Evolutionary conservation across 2,888 invertebrate species (phyloP), one percentile per base, ranked within the genome.

Genomic region (Autographa pulchrina): DNA sequence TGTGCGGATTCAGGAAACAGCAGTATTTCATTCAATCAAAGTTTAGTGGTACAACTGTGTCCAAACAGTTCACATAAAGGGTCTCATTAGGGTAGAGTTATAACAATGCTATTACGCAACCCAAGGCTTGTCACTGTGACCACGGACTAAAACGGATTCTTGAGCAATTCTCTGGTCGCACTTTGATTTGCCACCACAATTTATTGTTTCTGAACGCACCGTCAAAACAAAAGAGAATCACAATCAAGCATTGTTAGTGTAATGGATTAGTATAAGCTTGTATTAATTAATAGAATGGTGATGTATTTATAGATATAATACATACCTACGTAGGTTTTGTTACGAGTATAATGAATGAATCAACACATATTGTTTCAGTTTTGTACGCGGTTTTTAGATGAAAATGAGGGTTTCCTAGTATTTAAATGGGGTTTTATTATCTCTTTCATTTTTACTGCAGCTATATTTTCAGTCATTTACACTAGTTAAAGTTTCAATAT

Each of bases 91-190:
- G 80, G 74, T 75, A 74, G 77, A 78, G 81, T 81, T 84, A 84
- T 86, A 86, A 84, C 88, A 88, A 85, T 86, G 81, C 84, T 85
- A 86, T 88, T 85, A 88, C 80, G 82, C 64, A 83, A 77, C 82
- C 86, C 84, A 68, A 74, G 80, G 67, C 84, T 82, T 86, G 85
- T 86, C 88, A 87, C 83, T 80, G 78, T 77, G 82, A 82, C 89
- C 86, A 84, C 89, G 86, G 68, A 75, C 25, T 85, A 83, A 87
- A 87, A 84, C 82, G 86, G 87, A 88, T 88, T 88, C 88, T 88
- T 79, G 85, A 85, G 74, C 74, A 73, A 80, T 85, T 85, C 84
- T 82, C 83, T 81, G 78, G 75, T 78, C 72, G 81, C 80, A 72
- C 85, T 86, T 85, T 86, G 88, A 88, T 89, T 89, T 89, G 77